Evolutionary conservation across 2,888 invertebrate species (phyloP), one percentile per base, ranked within the genome.

Genomic region (Nudaria mundana): DNA sequence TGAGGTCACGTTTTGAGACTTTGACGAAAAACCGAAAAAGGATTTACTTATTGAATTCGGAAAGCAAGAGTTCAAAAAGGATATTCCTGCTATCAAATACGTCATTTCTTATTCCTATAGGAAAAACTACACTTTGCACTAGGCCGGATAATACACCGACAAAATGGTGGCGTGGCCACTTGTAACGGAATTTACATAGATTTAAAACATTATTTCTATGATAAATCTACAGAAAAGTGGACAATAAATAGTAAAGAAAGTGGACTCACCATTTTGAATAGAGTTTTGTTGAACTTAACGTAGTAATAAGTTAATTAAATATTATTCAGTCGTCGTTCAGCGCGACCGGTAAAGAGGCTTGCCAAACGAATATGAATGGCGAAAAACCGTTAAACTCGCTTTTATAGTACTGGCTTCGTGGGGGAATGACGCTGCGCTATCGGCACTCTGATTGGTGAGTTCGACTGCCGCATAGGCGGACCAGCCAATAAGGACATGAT

Each of bases 281-380:
- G 79, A 79, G 84, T 81, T 59, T 84, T 79, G 77, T 81, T 71
- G 75, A 77, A 81, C 82, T 85, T 82, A 82, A 62, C 64, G 78
- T 80, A 83, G 65, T 75, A 76, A 81, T 82, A 85, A 83, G 72
- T 84, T 82, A 86, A 35, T 61, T 57, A 57, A 57, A 48, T 48
- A 24, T 20, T 74, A 79, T 81, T 84, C 84, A 83, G 84, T 87
- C 81, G 79, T 79, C 89, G 90, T 91, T 90, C 90, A 83, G 90
- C 89, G 77, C 71, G 79, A 91, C 92, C 92, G 89, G 92, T 88
- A 83, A 93, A 91, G 93, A 87, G 91, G 92, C 90, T 91, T 90
- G 88, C 91, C 91, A 90, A 93, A 92, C 92, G 91, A 90, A 90
- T 88, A 84, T 84, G 90, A 86, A 84, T 60, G 60, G 57, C 69